Evolutionary conservation across 1,140 invertebrate genomes (phyloP).

Genomic region (Tribolium castaneum): DNA sequence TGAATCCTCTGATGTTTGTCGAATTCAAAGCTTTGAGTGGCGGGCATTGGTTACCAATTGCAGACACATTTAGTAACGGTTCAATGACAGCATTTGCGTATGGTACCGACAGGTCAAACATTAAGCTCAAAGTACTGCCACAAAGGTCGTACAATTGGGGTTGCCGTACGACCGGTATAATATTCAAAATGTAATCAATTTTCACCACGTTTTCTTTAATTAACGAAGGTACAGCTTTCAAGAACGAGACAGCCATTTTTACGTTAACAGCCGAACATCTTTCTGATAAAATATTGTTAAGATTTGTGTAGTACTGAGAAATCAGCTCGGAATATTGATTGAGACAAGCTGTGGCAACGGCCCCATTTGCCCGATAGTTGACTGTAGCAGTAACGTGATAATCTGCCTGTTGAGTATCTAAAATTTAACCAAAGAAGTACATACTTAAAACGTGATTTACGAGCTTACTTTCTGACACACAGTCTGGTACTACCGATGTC

Average conservation of each 20-base stretch:
- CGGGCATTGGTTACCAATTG: conserved; percentile 92
- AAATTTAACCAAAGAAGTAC: conserved; percentile 40
- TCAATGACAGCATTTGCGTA: conserved; percentile 92
- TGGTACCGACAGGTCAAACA: conserved; percentile 94
- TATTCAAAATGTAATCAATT: conserved; percentile 89
- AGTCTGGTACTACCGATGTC: conserved; percentile 89
- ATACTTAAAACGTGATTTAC: no score
- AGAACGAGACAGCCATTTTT: conserved; percentile 93
- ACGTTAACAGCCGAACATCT: conserved; percentile 95
- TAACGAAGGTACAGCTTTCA: conserved; percentile 80
- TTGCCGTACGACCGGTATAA: conserved; percentile 87
- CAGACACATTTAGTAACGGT: conserved; percentile 86
- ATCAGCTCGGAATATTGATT: conserved; percentile 88
- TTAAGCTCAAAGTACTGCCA: conserved; percentile 90
- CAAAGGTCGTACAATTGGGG: conserved; percentile 93
- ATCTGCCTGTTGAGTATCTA: conserved; percentile 90
- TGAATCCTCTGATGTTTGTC: conserved; percentile 88
- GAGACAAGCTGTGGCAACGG: conserved; percentile 84
- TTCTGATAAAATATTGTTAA: conserved; percentile 87
- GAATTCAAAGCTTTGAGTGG: conserved; percentile 87
- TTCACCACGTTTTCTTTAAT: conserved; percentile 88
- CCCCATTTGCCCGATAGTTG: conserved; percentile 89
- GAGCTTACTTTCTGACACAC: conserved; percentile 86
- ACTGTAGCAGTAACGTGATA: conserved; percentile 93
- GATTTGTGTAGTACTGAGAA: conserved; percentile 80